Base-by-base conservation (phyloP, 2,113 vertebrate species). In the Terrapene triunguis region DNA sequence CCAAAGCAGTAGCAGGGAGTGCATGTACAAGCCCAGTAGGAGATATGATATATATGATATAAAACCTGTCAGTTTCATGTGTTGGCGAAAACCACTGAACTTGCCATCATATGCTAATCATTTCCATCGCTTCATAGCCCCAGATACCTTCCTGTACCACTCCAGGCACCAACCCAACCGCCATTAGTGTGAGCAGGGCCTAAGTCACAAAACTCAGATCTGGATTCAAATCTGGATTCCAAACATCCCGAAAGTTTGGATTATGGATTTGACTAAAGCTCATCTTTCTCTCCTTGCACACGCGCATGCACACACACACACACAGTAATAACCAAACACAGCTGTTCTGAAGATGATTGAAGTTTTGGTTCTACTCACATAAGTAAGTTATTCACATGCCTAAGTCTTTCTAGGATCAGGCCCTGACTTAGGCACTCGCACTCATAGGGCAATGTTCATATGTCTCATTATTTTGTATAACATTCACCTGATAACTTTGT, bases 401-500 rank as follows among this genome's bases (percentile, higher is more conserved):
- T 69, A 84, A 92, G 27, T 85, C 50, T 95, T 92, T 59, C 62
- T 76, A 87, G 83, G 38, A 48, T 29, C 81, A 79, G 12, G 80
- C 88, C 35, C 29, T 86, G 84, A 48, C 57, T 48, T 50, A 6
- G 2, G 79, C 53, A 87, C n/a, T n/a, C n/a, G n/a, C n/a, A n/a
- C 80, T 53, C 91, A 32, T 83, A n/a, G 86, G 87, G 74, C 42
- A 0, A 83, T 82, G 5, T 50, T 85, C 38, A 3, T 29, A 86
- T 84, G 88, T 91, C 57, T 81, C 55, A 80, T 38, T 87, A 92
- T 22, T 65, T 92, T 86, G 65, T 89, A 55, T 2, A 51, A 84
- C 69, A 87, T 88, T 42, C 74, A 65, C 88, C 79, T 85, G 42
- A 91, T 90, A 91, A 91, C 80, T 57, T 90, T 92, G n/a, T 29